Percentiles rank a stretch among this genome's conserved stretches.
Evolutionary conservation across 2,113 vertebrate genomes (phyloP).

Genomic region (Malaclemys terrapin): DNA sequence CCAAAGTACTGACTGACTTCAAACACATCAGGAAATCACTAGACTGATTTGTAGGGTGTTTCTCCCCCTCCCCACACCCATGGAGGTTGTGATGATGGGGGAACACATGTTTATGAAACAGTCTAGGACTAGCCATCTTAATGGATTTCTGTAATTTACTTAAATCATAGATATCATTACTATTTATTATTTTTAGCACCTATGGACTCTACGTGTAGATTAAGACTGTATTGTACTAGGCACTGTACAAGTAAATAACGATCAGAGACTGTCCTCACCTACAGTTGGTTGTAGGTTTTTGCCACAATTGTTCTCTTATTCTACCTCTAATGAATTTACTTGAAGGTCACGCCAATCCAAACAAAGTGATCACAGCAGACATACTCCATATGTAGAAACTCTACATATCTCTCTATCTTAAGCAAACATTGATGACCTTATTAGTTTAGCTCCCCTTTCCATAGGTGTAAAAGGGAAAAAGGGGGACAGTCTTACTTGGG

Average conservation of each 20-base stretch:
- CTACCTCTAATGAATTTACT: not conserved
- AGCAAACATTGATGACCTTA: not conserved
- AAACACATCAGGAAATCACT: not conserved
- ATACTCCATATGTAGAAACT: not conserved
- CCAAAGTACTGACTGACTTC: not conserved
- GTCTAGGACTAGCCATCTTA: not conserved
- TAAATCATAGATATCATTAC: not conserved
- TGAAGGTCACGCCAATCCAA: not conserved
- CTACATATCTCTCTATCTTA: not conserved
- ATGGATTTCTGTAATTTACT: not conserved
- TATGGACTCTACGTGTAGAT: not conserved
- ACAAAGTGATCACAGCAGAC: not conserved
- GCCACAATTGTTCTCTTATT: not conserved
- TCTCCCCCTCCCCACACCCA: accelerated
- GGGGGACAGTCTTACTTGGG: not conserved
- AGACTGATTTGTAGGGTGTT: not conserved
- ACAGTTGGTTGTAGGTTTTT: not conserved
- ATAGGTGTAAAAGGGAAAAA: not conserved
- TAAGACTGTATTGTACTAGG: not conserved
- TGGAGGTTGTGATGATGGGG: not conserved
- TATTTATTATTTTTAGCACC: not conserved
- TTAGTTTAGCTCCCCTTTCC: not conserved
- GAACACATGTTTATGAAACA: not conserved
- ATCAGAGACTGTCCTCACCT: not conserved
- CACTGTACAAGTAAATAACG: not conserved